These are phyloP conservation scores for Neosilurus mollespiculum DNA, from an alignment of 2,797 vertebrate species.

Conservation along the genomic window DNA sequence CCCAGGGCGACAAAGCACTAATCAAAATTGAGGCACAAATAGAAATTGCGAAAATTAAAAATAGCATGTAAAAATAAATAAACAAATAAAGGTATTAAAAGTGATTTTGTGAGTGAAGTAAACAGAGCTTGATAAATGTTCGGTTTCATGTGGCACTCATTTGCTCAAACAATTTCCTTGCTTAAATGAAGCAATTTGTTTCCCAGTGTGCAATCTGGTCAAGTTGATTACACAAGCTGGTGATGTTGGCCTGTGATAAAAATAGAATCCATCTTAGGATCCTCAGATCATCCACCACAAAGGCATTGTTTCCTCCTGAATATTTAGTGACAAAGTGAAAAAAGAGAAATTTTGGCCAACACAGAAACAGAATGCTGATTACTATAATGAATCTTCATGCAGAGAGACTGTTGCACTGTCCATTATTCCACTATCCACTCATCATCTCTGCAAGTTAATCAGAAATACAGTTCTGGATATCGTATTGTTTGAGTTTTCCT, in stretches of 20 bases:
- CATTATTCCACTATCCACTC: conserved; percentile 34
- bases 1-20: neutral
- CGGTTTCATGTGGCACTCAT: conserved; percentile 70
- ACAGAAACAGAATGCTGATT: conserved; percentile 72
- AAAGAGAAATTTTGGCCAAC: conserved; percentile 28
- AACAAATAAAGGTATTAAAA: neutral
- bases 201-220: conserved; percentile 72
- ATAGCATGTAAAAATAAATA: conserved; percentile 2
- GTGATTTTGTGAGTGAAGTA: conserved; percentile 67
- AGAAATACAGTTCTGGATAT: no score
- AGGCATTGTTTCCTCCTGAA: conserved; percentile 9
- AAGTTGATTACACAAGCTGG: conserved; percentile 77
- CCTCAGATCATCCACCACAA: conserved; percentile 29
- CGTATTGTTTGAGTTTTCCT: no score
- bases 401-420: conserved; percentile 61
- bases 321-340: conserved; percentile 6
- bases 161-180: conserved; percentile 78
- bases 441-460: conserved; percentile 32
- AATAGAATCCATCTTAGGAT: conserved; percentile 61
- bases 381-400: conserved; percentile 77
- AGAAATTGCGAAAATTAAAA: neutral
- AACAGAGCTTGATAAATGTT: conserved; percentile 78
- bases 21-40: neutral
- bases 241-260: conserved; percentile 73
- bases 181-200: conserved; percentile 80